phyloP scores from a whole-genome alignment of 1,140 invertebrate genomes.

The Drosophila arizonae region DNA sequence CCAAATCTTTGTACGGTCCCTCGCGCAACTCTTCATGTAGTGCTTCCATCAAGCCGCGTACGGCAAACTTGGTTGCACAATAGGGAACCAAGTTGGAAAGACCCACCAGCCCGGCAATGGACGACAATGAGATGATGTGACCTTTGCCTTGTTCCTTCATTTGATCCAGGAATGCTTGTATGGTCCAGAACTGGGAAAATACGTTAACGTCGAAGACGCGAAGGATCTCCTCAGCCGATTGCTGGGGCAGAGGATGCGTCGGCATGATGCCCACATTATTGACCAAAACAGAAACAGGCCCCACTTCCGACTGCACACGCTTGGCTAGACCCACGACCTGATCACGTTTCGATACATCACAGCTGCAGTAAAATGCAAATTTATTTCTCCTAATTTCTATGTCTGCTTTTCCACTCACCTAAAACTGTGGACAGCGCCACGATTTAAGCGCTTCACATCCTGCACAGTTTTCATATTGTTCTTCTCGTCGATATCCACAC shows the following conservation, averaged over 20 bases:
- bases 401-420: slow-evolving; percentile 78
- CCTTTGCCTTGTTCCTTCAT: slow-evolving; percentile 90
- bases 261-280: slow-evolving; percentile 93
- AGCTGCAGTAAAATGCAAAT: slow-evolving; percentile 83
- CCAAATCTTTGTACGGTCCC: slow-evolving; percentile 75
- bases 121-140: slow-evolving; percentile 91
- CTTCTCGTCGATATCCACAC: slow-evolving; percentile 93
- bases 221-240: slow-evolving; percentile 85
- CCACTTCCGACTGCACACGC: slow-evolving; percentile 86
- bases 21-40: slow-evolving; percentile 87
- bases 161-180: slow-evolving; percentile 89
- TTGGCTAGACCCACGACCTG: slow-evolving; percentile 85
- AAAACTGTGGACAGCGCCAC: slow-evolving; percentile 84
- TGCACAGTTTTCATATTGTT: slow-evolving; percentile 87
- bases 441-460: slow-evolving; percentile 83
- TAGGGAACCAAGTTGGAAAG: slow-evolving; percentile 90
- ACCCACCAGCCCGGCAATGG: slow-evolving; percentile 90
- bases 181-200: slow-evolving; percentile 89
- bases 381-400: not conserved
- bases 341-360: slow-evolving; percentile 88
- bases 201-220: slow-evolving; percentile 89
- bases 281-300: slow-evolving; percentile 87
- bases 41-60: slow-evolving; percentile 89
- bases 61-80: slow-evolving; percentile 91
- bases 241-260: slow-evolving; percentile 85